Percentiles rank a stretch among this genome's conserved stretches.
Evolutionary conservation across 53 echinoderm and acorn worm species (phyloP).

Genomic region (Holothuria scabra): DNA sequence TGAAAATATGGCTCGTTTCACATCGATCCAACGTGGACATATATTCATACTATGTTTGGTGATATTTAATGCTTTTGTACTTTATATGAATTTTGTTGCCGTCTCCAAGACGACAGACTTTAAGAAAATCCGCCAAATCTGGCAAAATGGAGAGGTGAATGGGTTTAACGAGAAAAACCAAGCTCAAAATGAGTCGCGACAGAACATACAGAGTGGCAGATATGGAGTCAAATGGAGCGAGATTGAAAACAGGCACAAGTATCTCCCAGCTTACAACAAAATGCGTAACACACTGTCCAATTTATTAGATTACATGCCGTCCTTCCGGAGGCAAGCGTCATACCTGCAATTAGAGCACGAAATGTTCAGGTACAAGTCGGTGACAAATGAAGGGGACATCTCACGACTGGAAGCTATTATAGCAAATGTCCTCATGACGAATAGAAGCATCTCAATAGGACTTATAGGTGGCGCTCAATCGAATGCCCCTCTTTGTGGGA

Average conservation of each 20-base stretch:
- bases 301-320: slow-evolving; percentile 66
- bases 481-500: slow-evolving; percentile 44
- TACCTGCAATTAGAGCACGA: slow-evolving; percentile 60
- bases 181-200: neutral
- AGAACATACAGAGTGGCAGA: neutral
- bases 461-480: slow-evolving; percentile 68
- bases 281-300: slow-evolving; percentile 67
- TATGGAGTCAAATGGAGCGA: slow-evolving; percentile 62
- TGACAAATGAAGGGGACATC: slow-evolving; percentile 64
- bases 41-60: slow-evolving; percentile 47
- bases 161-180: neutral
- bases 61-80: slow-evolving; percentile 64
- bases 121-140: slow-evolving; percentile 50
- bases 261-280: slow-evolving; percentile 74
- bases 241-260: slow-evolving; percentile 68
- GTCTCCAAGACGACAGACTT: slow-evolving; percentile 46
- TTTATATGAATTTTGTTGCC: slow-evolving; percentile 68
- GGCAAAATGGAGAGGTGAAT: neutral
- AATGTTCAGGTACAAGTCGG: slow-evolving; percentile 75
- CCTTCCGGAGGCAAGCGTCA: slow-evolving; percentile 47
- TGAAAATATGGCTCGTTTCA: slow-evolving; percentile 13
- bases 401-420: slow-evolving; percentile 51
- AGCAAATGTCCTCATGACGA: slow-evolving; percentile 74
- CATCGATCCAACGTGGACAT: slow-evolving; percentile 22
- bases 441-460: slow-evolving; percentile 71